Base-by-base conservation (phyloP, 2,113 vertebrate species). In the Seriola rivoliana region DNA sequence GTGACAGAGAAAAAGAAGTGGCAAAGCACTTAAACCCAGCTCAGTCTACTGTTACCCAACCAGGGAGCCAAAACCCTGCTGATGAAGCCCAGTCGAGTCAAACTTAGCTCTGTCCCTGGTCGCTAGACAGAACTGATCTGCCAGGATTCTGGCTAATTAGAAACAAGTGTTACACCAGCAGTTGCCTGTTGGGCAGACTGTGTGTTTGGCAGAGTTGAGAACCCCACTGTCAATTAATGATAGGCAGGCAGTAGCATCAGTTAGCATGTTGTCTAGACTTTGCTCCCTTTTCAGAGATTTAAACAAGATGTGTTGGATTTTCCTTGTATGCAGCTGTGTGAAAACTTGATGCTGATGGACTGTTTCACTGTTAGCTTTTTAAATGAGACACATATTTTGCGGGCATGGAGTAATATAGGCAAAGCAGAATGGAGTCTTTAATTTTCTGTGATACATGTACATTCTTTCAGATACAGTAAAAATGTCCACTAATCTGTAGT, bases 271-370 rank as follows among this genome's bases (percentile, higher is more conserved):
- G 70, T 80, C 70, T 71, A 68, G 48, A 58, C 76, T 82, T 50
- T 64, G n/a, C 48, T 84, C 32, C 52, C 44, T 38, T 59, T 70
- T 85, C 57, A 52, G 74, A 82, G 48, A 92, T 83, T 82, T 23
- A 58, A 82, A 88, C 81, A 89, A 89, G 69, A 83, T 92, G 82
- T 87, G 85, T 62, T 8, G 6, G 78, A 73, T 72, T 84, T 84
- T 59, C 36, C 36, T 59, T 17, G 10, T 29, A 34, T 21, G 75
- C 72, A 73, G 70, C 85, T 78, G 75, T 57, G 62, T 71, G 66
- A 82, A 86, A 84, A 76, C 70, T 46, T n/a, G 25, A 42, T 9
- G 32, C 50, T n/a, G 60, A 60, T 42, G 62, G 58, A 46, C 46
- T 66, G 58, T 57, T 54, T 57, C 74, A 29, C 0, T 57, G 50